phyloP scores from a whole-genome alignment of 2,888 invertebrate species.

The Atherix ibis region DNA sequence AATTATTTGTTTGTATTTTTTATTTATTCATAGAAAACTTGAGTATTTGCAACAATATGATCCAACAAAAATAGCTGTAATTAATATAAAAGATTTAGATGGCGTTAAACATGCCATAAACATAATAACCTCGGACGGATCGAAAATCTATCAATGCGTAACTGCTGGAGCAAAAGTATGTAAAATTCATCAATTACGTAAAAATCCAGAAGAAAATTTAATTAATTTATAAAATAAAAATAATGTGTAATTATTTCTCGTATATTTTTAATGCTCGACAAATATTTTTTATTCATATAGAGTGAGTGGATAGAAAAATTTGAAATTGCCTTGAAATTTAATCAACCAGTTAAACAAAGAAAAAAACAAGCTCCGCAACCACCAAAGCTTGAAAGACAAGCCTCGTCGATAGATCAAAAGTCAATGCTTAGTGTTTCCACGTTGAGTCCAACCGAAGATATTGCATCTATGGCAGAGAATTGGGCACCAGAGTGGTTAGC shows the following conservation, averaged over 20 bases:
- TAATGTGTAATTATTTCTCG: too few relatives aligned
- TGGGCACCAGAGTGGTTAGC: conserved; percentile 67
- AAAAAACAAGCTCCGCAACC: conserved; percentile 35
- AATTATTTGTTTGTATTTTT: background rate
- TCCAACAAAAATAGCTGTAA: conserved; percentile 72
- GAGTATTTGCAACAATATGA: conserved; percentile 30
- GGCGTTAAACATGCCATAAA: conserved; percentile 87
- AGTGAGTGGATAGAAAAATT: conserved; percentile 90
- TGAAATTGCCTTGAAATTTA: conserved; percentile 74
- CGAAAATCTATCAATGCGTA: conserved; percentile 80
- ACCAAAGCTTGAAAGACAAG: conserved; percentile 17
- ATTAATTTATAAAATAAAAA: conserved; percentile 5
- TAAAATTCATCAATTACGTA: too few relatives aligned
- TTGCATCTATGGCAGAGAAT: conserved; percentile 19
- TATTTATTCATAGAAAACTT: conserved; percentile 20
- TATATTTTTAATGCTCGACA: too few relatives aligned
- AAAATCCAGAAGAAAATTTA: background rate
- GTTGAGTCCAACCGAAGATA: conserved; percentile 19
- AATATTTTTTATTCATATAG: conserved; percentile 27
- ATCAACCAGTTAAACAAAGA: conserved; percentile 47
- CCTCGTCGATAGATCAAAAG: conserved; percentile 16
- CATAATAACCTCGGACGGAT: conserved; percentile 83
- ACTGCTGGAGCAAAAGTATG: conserved; percentile 43
- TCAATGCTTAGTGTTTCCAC: conserved; percentile 16
- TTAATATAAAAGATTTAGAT: conserved; percentile 82